Conservation (phyloP, 2,113 vertebrate genomes). For the Corynorhinus townsendii region DNA sequence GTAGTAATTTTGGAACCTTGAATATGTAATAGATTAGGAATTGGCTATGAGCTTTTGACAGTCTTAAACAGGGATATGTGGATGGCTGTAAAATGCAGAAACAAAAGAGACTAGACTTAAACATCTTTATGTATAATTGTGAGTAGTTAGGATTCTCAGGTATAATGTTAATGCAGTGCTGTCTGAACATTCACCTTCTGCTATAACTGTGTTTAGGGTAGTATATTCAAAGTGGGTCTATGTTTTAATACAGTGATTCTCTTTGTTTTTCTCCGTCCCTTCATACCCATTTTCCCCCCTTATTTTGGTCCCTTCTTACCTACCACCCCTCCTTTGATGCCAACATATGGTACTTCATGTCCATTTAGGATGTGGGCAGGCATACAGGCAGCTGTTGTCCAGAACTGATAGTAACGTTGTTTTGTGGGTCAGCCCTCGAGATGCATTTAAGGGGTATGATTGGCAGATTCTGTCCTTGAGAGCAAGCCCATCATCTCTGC, state of each 20-base stretch:
- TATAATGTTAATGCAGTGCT: slow-evolving; percentile 37
- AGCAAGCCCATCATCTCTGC: slow-evolving; percentile 81
- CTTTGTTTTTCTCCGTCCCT: slow-evolving; percentile 77
- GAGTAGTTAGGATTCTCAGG: slow-evolving; percentile 44
- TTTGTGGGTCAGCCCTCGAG: slow-evolving; percentile 78
- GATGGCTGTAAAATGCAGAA: background rate
- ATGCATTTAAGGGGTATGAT: slow-evolving; percentile 79
- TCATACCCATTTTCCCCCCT: slow-evolving; percentile 79
- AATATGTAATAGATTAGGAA: background rate
- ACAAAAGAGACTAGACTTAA: background rate
- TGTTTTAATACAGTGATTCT: slow-evolving; percentile 79
- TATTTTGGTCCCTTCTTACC: slow-evolving; percentile 78
- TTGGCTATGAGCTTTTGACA: background rate
- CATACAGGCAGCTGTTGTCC: slow-evolving; percentile 82
- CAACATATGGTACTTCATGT: slow-evolving; percentile 77
- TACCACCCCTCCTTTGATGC: slow-evolving; percentile 66
- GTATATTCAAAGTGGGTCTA: slow-evolving; percentile 58
- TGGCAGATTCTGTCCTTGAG: slow-evolving; percentile 80
- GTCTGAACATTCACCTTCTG: slow-evolving; percentile 43
- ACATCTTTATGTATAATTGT: slow-evolving; percentile 8
- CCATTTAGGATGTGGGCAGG: slow-evolving; percentile 81
- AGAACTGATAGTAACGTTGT: slow-evolving; percentile 81
- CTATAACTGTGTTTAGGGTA: slow-evolving; percentile 58
- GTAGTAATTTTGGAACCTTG: background rate
- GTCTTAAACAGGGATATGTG: background rate